These are phyloP conservation scores for Phyllotreta striolata DNA, from an alignment of 2,888 invertebrate species.

Conservation along the genomic window DNA sequence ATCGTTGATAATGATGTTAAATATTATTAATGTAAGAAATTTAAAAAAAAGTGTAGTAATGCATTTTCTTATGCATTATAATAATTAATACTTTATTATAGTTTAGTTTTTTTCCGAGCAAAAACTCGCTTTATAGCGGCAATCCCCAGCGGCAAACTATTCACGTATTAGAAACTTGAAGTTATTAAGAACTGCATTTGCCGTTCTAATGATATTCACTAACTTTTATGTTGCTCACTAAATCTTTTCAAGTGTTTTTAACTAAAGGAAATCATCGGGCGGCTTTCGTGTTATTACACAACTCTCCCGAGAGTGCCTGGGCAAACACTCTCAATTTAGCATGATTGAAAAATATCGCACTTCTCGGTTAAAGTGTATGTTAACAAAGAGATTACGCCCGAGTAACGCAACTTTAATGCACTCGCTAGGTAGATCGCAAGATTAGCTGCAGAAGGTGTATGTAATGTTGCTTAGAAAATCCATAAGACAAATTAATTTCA, in stretches of 20 bases:
- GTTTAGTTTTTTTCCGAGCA: too few relatives aligned
- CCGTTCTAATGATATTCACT: conserved; percentile 4
- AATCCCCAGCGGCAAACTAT: not conserved
- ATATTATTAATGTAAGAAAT: too few relatives aligned
- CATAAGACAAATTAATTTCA: too few relatives aligned
- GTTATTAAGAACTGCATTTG: conserved; percentile 10
- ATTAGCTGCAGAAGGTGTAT: too few relatives aligned
- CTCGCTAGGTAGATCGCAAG: not conserved
- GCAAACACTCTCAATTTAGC: conserved; percentile 11
- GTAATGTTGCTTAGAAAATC: too few relatives aligned
- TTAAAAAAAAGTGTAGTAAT: too few relatives aligned
- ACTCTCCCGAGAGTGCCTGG: not conserved
- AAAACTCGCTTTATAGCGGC: too few relatives aligned
- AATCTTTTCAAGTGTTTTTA: conserved; percentile 15
- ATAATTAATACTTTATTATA: too few relatives aligned
- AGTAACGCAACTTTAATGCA: conserved; percentile 9
- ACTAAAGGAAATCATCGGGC: conserved; percentile 4
- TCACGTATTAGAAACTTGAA: not conserved
- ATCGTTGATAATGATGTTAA: too few relatives aligned
- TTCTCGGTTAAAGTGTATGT: conserved; percentile 11
- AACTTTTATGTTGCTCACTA: conserved; percentile 15
- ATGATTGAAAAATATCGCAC: conserved; percentile 19
- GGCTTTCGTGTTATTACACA: conserved; percentile 8
- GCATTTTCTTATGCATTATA: too few relatives aligned
- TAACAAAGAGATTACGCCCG: conserved; percentile 14